Evolutionary conservation across 2,113 vertebrate genomes (phyloP), one percentile per base, ranked within the genome.

Genomic region (Quiscalus mexicanus): DNA sequence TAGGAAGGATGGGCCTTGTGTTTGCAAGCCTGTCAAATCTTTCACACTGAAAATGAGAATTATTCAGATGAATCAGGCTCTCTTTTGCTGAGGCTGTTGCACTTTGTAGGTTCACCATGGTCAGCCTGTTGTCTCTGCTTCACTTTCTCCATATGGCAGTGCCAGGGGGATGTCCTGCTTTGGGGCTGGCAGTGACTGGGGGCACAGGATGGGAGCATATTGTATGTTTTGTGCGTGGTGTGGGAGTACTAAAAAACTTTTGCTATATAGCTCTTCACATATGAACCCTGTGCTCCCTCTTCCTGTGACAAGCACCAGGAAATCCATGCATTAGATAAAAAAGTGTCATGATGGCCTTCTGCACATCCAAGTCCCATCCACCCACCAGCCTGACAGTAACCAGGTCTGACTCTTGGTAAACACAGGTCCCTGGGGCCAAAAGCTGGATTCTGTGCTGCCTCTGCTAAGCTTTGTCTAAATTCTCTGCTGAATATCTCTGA

Each of bases 161-260:
- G 45, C 41, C 31, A 37, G 50, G 0, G 2, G 4, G 45, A 45
- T 55, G 30, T 42, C 30, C 55, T 69, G 28, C 64, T 69, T 41
- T 1, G 2, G 41, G 25, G 22, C 13, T 2, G 1, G 76, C 0
- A 0, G 39, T 47, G 31, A 13, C 37, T 53, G 64, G 59, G 27
- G 81, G 8, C 1, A 2, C 3, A 4, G 53, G 19, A 52, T 41
- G 45, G 56, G 49, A 80, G 58, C 24, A 58, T 8, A 2, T 39
- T 4, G 0, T 12, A 8, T 58, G 37, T 77, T 60, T 73, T 50
- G 24, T 77, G 65, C 0, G 0, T 64, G 79, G 31, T 0, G 0
- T 64, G 62, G 30, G 33, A 81, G 20, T 24, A 59, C 56, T 1
- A 0, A 67, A 56, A 76, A 70, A 25, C n/a, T 82, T 87, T 60